Conservation (phyloP, 1,140 invertebrate species). For the Eurosta solidaginis region DNA sequence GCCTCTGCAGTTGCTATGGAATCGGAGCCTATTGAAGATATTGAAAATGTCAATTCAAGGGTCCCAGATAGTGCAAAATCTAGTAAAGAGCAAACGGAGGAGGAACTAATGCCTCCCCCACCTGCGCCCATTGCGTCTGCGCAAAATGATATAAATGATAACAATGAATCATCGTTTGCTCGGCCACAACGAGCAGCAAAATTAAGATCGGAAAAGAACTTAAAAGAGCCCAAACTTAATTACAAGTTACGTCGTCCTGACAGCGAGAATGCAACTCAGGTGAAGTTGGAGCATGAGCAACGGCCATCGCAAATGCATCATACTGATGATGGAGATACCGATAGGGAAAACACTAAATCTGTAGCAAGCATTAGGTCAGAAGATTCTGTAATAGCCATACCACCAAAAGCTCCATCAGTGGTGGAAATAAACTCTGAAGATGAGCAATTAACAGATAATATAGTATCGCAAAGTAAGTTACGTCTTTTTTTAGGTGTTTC, state of each 20-base stretch:
- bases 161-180: constrained; percentile 36
- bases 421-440: constrained; percentile 30
- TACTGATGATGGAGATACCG: neutral
- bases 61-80: neutral
- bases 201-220: constrained; percentile 44
- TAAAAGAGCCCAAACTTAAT: constrained; percentile 44
- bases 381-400: neutral
- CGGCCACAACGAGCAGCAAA: constrained; percentile 52
- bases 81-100: neutral
- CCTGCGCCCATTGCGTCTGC: constrained; percentile 36
- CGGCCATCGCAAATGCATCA: constrained; percentile 44
- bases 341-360: neutral
- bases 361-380: constrained; percentile 15
- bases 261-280: constrained; percentile 33
- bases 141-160: neutral
- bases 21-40: neutral
- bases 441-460: neutral
- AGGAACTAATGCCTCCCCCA: constrained; percentile 48
- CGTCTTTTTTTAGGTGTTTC: neutral
- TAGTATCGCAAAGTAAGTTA: neutral
- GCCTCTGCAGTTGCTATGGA: constrained; percentile 41
- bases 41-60: neutral
- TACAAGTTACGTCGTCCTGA: constrained; percentile 47
- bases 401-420: constrained; percentile 8
- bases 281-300: constrained; percentile 51